Conservation (phyloP, 2,113 vertebrate species). For the Tylochromis polylepis region DNA sequence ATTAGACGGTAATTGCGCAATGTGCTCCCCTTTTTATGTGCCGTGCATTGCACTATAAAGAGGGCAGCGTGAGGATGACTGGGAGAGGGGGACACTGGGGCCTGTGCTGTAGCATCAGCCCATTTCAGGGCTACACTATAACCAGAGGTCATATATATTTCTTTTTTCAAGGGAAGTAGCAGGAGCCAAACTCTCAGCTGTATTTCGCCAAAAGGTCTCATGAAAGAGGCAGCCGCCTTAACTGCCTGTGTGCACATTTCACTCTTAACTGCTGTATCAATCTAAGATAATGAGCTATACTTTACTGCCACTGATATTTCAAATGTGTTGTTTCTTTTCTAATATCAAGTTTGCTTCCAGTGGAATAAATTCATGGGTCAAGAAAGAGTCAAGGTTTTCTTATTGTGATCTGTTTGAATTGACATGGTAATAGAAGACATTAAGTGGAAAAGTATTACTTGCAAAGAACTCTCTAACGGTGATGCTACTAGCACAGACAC, state of each 20-base stretch:
- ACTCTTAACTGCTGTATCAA: neutral
- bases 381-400: neutral
- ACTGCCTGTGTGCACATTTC: neutral
- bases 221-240: conserved; percentile 19
- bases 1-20: conserved; percentile 69
- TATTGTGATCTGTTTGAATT: neutral
- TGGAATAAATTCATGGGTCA: neutral
- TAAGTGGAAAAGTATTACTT: neutral
- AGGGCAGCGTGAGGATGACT: conserved; percentile 31
- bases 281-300: neutral
- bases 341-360: neutral
- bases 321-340: neutral
- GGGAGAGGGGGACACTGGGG: neutral
- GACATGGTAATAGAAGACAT: neutral
- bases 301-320: neutral
- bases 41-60: conserved; percentile 58
- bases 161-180: conserved; percentile 21
- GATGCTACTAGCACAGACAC: neutral
- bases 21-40: conserved; percentile 61
- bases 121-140: conserved; percentile 15
- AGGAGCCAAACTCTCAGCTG: neutral
- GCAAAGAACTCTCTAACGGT: neutral
- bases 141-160: conserved; percentile 39
- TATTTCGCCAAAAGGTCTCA: conserved; percentile 8
- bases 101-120: conserved; percentile 14